Evolutionary conservation across 2,797 vertebrate species (phyloP).

Genomic region (Astyanax mexicanus): DNA sequence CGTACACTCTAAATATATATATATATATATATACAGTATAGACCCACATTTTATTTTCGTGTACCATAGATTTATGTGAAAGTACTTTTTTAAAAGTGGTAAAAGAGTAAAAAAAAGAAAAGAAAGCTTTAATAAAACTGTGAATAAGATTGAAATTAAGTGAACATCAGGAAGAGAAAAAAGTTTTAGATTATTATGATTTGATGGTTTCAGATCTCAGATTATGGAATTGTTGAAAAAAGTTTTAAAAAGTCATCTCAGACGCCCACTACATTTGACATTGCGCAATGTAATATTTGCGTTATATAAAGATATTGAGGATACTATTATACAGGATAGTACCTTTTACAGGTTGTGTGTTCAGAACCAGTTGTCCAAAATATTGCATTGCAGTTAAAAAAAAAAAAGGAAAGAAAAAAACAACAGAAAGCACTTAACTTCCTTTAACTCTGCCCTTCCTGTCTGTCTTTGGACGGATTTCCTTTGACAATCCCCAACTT

Average conservation of each 20-base stretch:
- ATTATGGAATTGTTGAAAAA: constrained; percentile 77
- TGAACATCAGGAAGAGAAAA: constrained; percentile 61
- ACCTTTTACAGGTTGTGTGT: constrained; percentile 49
- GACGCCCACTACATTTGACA: constrained; percentile 57
- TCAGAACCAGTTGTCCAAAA: constrained; percentile 44
- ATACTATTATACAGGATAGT: constrained; percentile 57
- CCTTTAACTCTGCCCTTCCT: constrained; percentile 82
- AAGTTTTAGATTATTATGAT: constrained; percentile 73
- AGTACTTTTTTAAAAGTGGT: constrained; percentile 74
- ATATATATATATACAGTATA: constrained; percentile 67
- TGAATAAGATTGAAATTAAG: constrained; percentile 71
- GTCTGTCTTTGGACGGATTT: constrained; percentile 75
- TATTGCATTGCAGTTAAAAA: constrained; percentile 68
- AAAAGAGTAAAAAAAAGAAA: constrained; percentile 66
- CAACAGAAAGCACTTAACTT: constrained; percentile 87
- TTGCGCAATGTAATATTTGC: constrained; percentile 47
- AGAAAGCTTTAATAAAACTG: constrained; percentile 85
- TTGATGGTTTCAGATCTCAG: no score
- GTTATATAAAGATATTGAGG: constrained; percentile 34
- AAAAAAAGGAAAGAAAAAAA: no score
- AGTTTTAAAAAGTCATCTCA: constrained; percentile 54
- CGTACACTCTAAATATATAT: constrained; percentile 62
- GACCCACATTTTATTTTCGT: constrained; percentile 81
- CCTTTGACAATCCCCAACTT: constrained; percentile 88
- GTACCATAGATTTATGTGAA: constrained; percentile 81